Percentiles rank a stretch among this genome's conserved stretches.
phyloP scores from a whole-genome alignment of 2,797 vertebrate species.

The Betta splendens region DNA sequence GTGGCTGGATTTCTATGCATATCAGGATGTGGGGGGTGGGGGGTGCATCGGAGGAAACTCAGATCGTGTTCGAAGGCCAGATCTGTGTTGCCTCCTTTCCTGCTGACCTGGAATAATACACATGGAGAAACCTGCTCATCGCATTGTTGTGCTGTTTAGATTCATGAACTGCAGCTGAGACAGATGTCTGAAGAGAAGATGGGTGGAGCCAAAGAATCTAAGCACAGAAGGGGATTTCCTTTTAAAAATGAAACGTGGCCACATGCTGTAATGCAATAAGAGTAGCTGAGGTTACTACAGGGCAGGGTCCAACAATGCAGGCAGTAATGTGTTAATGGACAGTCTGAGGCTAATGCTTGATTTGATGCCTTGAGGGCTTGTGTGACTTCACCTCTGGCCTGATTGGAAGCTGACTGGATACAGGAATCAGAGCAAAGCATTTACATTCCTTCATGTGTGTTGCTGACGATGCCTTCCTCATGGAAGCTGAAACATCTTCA shows the following conservation, averaged over 20 bases:
- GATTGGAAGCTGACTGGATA: too few relatives aligned
- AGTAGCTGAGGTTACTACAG: constrained; percentile 53
- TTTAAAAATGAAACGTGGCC: constrained; percentile 38
- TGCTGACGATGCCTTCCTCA: too few relatives aligned
- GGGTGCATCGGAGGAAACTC: constrained; percentile 31
- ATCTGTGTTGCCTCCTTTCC: constrained; percentile 3
- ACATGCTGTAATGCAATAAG: constrained; percentile 40
- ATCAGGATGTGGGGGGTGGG: constrained; percentile 45
- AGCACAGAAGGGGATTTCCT: constrained; percentile 13
- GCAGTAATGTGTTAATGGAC: neutral
- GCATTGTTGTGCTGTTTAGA: constrained; percentile 2
- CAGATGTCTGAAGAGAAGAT: neutral
- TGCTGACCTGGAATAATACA: constrained; percentile 1
- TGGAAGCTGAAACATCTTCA: too few relatives aligned
- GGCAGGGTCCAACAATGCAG: constrained; percentile 13
- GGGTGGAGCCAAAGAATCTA: neutral
- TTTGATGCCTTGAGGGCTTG: too few relatives aligned
- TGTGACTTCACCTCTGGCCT: too few relatives aligned
- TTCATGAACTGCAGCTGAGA: neutral
- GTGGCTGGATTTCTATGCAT: constrained; percentile 23
- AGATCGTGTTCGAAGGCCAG: constrained; percentile 36
- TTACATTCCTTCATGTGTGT: too few relatives aligned
- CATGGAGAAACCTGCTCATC: constrained; percentile 2
- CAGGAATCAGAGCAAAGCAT: too few relatives aligned
- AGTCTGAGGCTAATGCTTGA: neutral